These are phyloP conservation scores for Muscidifurax raptorellus DNA, from an alignment of 1,140 invertebrate genomes.

Conservation along the genomic window DNA sequence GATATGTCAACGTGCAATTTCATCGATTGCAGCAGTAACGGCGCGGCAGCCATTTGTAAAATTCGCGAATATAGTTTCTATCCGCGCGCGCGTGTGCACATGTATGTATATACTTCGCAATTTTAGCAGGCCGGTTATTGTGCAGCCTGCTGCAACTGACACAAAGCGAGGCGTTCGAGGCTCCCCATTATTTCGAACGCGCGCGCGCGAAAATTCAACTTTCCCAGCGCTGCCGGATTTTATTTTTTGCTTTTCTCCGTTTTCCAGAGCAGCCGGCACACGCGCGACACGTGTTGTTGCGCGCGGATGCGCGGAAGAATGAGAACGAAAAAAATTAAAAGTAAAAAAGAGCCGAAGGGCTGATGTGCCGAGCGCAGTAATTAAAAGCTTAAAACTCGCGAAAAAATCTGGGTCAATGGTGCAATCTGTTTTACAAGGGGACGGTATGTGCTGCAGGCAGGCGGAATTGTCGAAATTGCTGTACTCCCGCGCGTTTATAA, in stretches of 20 bases:
- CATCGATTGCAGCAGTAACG: constrained; percentile 39
- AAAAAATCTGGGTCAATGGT: no score
- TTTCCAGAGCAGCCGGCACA: not conserved
- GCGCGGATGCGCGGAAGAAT: no score
- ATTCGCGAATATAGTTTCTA: constrained; percentile 4
- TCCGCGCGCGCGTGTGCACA: not conserved
- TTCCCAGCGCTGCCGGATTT: not conserved
- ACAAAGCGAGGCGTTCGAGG: not conserved
- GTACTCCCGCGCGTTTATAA: not conserved
- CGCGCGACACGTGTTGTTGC: not conserved
- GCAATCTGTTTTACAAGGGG: no score
- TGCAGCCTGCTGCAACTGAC: constrained; percentile 25
- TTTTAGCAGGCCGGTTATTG: constrained; percentile 14
- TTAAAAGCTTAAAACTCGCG: no score
- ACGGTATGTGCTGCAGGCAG: no score
- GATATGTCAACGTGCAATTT: constrained; percentile 42
- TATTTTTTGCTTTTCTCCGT: not conserved
- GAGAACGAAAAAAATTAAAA: no score
- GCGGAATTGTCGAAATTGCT: no score
- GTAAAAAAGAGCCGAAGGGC: no score
- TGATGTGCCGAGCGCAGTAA: no score
- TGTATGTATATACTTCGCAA: constrained; percentile 10
- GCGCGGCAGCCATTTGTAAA: constrained; percentile 29
- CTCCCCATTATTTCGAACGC: constrained; percentile 8
- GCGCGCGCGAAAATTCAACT: constrained; percentile 6